Base-by-base conservation (phyloP, 92 coral and sea anemone species). In the Zoanthus solanderi region DNA sequence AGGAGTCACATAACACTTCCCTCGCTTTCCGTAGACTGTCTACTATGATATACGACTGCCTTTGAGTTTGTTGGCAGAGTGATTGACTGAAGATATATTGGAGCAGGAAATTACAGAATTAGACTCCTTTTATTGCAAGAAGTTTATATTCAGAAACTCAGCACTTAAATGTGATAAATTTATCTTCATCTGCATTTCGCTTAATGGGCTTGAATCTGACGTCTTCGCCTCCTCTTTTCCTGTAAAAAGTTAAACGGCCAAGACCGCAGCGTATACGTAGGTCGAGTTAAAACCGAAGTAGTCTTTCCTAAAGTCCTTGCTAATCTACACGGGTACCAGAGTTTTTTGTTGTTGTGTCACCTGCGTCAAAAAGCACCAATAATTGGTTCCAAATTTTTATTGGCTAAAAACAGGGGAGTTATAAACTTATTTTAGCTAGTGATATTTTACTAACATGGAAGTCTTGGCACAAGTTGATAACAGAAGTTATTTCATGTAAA, bases 61-160 rank as follows among this genome's bases (percentile, higher is more conserved):
- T 16, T 28, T 53, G 82, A 77, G 53, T 54, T 53, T 30, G 66
- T 31, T 77, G 54, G 82, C 63, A 57, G 63, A n/a, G 50, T 6
- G 46, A 14, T 2, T 23, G 46, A 32, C 63, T 15, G 28, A 7
- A 30, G 66, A 11, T 7, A 53, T 13, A 48, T 7, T 18, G 66
- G n/a, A 52, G 7, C 32, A 54, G 47, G 66, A 76, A 76, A 50
- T 32, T 32, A 52, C 29, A 31, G n/a, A 5, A 52, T 29, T 31
- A 29, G 13, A 54, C 47, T 77, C 28, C 66, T 77, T 31, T 77
- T 77, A 14, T 52, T 53, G 23, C 47, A 12, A 2, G 80, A 76
- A 76, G 80, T 76, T 53, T 61, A 2, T 42, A n/a, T 14, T 50
- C 15, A 76, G 9, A 77, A 29, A 30, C 47, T 0, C 68, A 10